These are phyloP conservation scores for Gallinago undulata DNA, from an alignment of 2,113 vertebrate species.

Conservation along the genomic window DNA sequence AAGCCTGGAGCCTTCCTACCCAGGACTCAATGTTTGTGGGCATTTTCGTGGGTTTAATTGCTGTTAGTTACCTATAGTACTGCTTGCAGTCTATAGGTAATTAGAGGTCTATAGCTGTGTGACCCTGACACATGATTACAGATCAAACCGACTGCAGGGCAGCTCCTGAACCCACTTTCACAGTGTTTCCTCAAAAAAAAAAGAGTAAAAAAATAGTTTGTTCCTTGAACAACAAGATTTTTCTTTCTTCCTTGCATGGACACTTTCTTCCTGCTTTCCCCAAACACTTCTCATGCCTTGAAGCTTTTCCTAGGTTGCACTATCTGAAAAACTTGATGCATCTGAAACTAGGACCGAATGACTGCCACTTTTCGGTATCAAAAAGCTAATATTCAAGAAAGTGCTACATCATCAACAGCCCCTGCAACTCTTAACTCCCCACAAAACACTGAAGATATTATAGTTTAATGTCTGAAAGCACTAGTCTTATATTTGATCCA, in stretches of 20 bases:
- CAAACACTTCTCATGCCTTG: background rate
- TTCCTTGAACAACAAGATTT: background rate
- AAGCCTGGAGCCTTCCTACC: background rate
- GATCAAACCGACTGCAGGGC: background rate
- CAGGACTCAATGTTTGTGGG: accelerated
- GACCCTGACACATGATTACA: accelerated
- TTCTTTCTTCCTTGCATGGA: background rate
- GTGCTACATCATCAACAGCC: background rate
- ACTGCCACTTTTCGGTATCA: background rate
- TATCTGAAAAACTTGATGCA: background rate
- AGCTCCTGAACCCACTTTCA: background rate
- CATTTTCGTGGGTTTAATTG: background rate
- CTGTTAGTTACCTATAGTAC: too few relatives aligned
- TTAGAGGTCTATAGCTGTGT: background rate
- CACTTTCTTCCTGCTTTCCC: background rate
- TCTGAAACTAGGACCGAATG: background rate
- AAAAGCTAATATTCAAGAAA: background rate
- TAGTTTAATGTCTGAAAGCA: background rate
- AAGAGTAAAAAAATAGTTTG: background rate
- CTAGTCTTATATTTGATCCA: background rate
- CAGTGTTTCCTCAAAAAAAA: background rate
- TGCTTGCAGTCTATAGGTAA: background rate
- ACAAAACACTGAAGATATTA: background rate
- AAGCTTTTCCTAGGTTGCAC: background rate
- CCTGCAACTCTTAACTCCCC: background rate